Evolutionary conservation across 1,140 invertebrate genomes (phyloP).

Genomic region (Heliconius nattereri): DNA sequence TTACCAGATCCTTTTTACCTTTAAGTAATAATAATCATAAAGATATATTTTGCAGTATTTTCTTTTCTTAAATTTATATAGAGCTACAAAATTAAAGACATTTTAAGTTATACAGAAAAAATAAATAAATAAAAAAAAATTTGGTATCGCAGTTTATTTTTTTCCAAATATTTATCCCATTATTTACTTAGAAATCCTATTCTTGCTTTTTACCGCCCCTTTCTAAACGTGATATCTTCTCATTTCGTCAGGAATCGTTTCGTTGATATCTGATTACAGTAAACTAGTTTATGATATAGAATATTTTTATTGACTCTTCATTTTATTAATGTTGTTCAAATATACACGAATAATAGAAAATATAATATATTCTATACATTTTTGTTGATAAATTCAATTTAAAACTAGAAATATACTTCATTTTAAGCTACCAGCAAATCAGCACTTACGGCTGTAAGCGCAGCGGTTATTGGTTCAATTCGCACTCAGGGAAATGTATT

Average conservation of each 20-base stretch:
- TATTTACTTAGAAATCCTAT: conserved; percentile 6
- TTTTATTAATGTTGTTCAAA: background rate
- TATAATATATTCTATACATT: too few species aligned
- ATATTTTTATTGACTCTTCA: conserved; percentile 47
- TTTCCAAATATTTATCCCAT: conserved; percentile 29
- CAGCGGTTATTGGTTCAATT: too few species aligned
- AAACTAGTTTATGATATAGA: conserved; percentile 62
- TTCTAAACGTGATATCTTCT: conserved; percentile 64
- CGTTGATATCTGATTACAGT: conserved; percentile 58
- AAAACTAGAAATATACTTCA: too few species aligned
- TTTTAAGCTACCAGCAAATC: too few species aligned
- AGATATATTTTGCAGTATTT: too few species aligned
- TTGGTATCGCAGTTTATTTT: background rate
- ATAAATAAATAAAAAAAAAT: background rate
- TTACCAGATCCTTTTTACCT: too few species aligned
- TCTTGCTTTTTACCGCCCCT: background rate
- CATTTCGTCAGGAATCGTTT: conserved; percentile 75
- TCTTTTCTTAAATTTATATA: too few species aligned
- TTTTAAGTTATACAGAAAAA: background rate
- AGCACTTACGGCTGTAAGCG: too few species aligned
- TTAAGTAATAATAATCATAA: too few species aligned
- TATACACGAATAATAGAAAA: background rate
- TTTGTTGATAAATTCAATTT: too few species aligned
- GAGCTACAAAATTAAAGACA: too few species aligned
- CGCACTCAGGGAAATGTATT: too few species aligned